Conservation (phyloP, 2,797 vertebrate genomes). For the Spondyliosoma cantharus region DNA sequence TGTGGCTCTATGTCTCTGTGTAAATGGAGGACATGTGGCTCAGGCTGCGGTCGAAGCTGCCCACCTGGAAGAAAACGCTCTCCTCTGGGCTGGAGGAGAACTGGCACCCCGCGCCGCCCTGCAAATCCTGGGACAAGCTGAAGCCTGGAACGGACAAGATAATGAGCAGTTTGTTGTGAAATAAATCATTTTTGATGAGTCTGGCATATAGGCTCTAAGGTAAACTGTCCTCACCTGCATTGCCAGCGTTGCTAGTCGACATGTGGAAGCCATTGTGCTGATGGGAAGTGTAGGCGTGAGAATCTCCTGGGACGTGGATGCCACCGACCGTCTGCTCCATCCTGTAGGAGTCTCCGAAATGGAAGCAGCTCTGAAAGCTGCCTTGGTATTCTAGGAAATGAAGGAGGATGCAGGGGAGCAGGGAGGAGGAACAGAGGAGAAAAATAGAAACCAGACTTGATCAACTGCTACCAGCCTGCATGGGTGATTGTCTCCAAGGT, state of each 20-base stretch:
- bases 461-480: slow-evolving; percentile 43
- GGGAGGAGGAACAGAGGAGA: slow-evolving; percentile 20
- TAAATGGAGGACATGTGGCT: slow-evolving; percentile 96
- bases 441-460: slow-evolving; percentile 64
- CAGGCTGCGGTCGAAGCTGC: slow-evolving; percentile 94
- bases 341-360: slow-evolving; percentile 94
- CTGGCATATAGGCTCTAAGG: rapidly evolving
- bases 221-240: slow-evolving; percentile 84
- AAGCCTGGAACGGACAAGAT: slow-evolving; percentile 85
- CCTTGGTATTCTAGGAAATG: slow-evolving; percentile 92
- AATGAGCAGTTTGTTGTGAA: slow-evolving; percentile 10
- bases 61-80: slow-evolving; percentile 92
- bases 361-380: slow-evolving; percentile 96
- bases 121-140: slow-evolving; percentile 87
- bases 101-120: slow-evolving; percentile 85
- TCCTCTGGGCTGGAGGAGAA: slow-evolving; percentile 89
- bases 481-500: slow-evolving; percentile 59
- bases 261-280: slow-evolving; percentile 92
- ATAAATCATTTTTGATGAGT: not conserved
- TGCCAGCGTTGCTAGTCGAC: slow-evolving; percentile 83
- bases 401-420: slow-evolving; percentile 17
- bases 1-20: slow-evolving; percentile 89
- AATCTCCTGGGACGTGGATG: slow-evolving; percentile 86
- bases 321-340: slow-evolving; percentile 87
- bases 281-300: slow-evolving; percentile 87